phyloP scores from a whole-genome alignment of 1,140 invertebrate genomes.

The Battus philenor region DNA sequence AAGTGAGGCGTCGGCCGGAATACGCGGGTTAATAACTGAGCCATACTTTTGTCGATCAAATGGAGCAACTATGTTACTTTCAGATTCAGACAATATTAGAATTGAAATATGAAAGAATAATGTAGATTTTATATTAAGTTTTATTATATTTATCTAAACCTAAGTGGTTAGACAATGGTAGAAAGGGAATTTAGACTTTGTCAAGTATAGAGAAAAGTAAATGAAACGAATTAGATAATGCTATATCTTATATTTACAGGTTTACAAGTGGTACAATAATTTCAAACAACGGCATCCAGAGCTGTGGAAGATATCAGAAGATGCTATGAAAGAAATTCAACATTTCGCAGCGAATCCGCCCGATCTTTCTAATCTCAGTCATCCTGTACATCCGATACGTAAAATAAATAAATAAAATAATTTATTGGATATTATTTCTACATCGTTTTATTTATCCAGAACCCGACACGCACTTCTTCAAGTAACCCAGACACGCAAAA shows the following conservation, averaged over 20 bases:
- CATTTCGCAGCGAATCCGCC: constrained; percentile 82
- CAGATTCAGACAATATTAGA: no score
- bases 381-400: constrained; percentile 83
- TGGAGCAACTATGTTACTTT: no score
- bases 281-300: constrained; percentile 82
- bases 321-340: constrained; percentile 80
- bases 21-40: no score
- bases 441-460: constrained; percentile 22
- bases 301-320: constrained; percentile 81
- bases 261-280: constrained; percentile 81
- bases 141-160: not conserved
- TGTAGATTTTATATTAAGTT: not conserved
- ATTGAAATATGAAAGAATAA: no score
- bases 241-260: constrained; percentile 30
- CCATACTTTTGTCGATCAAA: no score
- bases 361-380: constrained; percentile 79
- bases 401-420: constrained; percentile 37
- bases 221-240: not conserved
- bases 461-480: constrained; percentile 58
- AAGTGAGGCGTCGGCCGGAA: no score
- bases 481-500: constrained; percentile 52
- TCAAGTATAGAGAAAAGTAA: not conserved
- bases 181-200: not conserved
- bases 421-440: constrained; percentile 9
- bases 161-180: not conserved